A percentile compares a stretch with the other conserved stretches of the same genome.
Evolutionary conservation across 2,888 invertebrate species (phyloP).

Genomic region (Coelinius sp.): DNA sequence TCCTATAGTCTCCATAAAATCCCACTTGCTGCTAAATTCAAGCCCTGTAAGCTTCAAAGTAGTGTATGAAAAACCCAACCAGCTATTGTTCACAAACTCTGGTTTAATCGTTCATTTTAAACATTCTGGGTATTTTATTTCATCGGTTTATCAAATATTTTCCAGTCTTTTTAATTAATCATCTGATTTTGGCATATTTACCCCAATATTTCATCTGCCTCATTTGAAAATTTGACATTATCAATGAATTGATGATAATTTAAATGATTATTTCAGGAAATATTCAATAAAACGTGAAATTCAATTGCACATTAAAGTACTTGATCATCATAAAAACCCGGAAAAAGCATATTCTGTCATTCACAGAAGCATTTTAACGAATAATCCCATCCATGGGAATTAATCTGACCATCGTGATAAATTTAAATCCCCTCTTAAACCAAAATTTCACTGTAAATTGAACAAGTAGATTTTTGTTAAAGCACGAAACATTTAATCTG

Average conservation of each 20-base stretch:
- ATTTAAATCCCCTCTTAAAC: neutral
- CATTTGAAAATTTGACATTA: neutral
- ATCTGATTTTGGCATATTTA: neutral
- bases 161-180: too few species aligned
- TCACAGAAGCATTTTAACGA: neutral
- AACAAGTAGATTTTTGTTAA: neutral
- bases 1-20: conserved; percentile 35
- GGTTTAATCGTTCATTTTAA: neutral
- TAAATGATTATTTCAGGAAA: too few species aligned
- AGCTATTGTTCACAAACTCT: neutral
- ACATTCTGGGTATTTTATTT: neutral
- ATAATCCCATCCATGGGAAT: neutral
- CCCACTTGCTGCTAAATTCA: conserved; percentile 33
- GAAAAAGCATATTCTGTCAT: neutral
- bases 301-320: neutral
- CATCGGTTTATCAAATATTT: neutral
- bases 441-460: neutral
- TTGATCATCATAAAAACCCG: neutral
- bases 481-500: neutral
- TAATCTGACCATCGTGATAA: neutral
- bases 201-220: neutral
- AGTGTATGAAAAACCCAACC: conserved; percentile 32
- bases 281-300: too few species aligned
- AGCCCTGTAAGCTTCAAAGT: conserved; percentile 20
- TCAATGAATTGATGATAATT: neutral